These are phyloP conservation scores for Uropsilus gracilis DNA, from an alignment of 2,113 vertebrate genomes.

Conservation along the genomic window DNA sequence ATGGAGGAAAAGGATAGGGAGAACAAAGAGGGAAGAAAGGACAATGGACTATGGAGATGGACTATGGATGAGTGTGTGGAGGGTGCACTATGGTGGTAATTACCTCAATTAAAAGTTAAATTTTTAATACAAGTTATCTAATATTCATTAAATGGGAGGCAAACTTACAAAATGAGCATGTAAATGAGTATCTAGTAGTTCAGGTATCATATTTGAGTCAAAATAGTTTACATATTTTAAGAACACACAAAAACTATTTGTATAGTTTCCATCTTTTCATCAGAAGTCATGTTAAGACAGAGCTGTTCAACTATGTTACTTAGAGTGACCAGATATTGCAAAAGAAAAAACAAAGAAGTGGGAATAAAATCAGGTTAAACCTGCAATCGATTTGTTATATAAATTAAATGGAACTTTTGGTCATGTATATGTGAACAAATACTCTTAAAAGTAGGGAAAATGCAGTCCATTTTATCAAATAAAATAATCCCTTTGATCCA, in stretches of 20 bases:
- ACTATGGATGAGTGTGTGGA: too few species aligned
- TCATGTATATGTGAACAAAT: neutral
- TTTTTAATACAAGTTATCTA: neutral
- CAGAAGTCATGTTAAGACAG: neutral
- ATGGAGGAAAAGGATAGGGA: too few species aligned
- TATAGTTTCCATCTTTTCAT: conserved; percentile 11
- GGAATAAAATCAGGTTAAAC: neutral
- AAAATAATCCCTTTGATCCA: conserved; percentile 10
- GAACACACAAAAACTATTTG: conserved; percentile 46
- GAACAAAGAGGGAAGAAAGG: too few species aligned
- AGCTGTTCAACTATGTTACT: neutral
- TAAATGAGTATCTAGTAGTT: conserved; percentile 5
- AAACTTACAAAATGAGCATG: neutral
- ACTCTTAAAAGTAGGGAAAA: neutral
- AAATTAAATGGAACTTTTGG: neutral
- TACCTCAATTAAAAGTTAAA: too few species aligned
- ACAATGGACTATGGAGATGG: too few species aligned
- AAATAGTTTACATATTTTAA: conserved; percentile 43
- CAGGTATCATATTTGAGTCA: conserved; percentile 19
- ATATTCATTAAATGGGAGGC: conserved; percentile 21
- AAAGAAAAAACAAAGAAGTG: neutral
- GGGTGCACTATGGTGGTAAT: too few species aligned
- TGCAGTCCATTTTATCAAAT: neutral
- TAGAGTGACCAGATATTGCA: neutral
- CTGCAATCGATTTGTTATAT: neutral